Evolutionary conservation across 2,113 vertebrate genomes (phyloP).

Genomic region (Grus americana): DNA sequence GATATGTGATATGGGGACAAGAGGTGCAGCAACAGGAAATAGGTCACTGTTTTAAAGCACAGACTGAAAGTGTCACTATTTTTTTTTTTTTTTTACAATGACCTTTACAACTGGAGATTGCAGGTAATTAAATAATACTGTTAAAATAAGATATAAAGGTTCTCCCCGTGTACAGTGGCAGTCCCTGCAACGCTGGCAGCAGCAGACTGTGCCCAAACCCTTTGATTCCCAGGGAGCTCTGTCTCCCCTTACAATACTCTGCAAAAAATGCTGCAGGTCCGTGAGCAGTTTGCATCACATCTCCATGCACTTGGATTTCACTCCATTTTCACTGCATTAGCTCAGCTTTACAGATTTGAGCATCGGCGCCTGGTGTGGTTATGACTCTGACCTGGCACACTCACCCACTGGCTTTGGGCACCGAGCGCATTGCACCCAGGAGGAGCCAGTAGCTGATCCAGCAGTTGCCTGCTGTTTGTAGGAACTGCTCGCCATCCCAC

Average conservation of each 20-base stretch:
- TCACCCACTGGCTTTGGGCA: background rate
- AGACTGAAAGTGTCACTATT: background rate
- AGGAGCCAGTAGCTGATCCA: conserved; percentile 21
- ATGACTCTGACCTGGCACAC: background rate
- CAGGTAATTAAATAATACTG: background rate
- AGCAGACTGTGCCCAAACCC: background rate
- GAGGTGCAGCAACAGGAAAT: background rate
- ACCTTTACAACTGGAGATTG: background rate
- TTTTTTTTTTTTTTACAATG: background rate
- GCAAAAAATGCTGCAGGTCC: background rate
- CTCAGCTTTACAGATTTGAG: background rate
- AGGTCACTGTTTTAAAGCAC: background rate
- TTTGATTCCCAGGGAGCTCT: background rate
- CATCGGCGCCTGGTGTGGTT: background rate
- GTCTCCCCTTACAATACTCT: accelerated
- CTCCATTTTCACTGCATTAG: background rate
- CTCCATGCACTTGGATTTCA: background rate
- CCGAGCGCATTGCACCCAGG: background rate
- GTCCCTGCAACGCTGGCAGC: background rate
- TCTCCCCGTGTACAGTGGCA: background rate
- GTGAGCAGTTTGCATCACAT: background rate
- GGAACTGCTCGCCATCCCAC: background rate
- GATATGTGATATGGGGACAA: background rate
- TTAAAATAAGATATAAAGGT: background rate
- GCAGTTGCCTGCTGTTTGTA: conserved; percentile 42